A percentile compares a stretch with the other conserved stretches of the same genome.
These are phyloP conservation scores for Macroteleia sp. DNA, from an alignment of 2,888 invertebrate genomes.

Conservation along the genomic window DNA sequence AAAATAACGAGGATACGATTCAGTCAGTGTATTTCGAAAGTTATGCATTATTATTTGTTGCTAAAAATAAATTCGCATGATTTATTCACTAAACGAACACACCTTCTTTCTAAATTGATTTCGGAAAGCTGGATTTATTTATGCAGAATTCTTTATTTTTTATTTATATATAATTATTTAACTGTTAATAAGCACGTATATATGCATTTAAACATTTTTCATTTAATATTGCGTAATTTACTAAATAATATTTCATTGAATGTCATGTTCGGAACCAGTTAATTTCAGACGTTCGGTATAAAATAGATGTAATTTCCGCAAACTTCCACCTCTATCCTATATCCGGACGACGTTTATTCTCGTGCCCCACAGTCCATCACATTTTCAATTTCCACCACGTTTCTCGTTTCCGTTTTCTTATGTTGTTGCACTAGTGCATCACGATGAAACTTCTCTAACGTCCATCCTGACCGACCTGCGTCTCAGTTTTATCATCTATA, in stretches of 20 bases:
- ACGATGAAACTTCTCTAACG: constrained; percentile 45
- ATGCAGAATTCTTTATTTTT: too few relatives aligned
- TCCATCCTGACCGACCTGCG: constrained; percentile 1
- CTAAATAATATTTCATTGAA: constrained; percentile 22
- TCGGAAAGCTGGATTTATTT: too few relatives aligned
- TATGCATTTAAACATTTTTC: too few relatives aligned
- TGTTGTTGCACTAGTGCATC: constrained; percentile 59
- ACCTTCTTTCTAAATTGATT: too few relatives aligned
- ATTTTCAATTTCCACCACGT: constrained; percentile 84
- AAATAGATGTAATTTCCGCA: constrained; percentile 68
- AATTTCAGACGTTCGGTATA: constrained; percentile 62
- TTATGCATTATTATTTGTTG: too few relatives aligned
- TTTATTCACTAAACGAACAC: too few relatives aligned
- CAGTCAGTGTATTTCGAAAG: not conserved
- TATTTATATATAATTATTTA: too few relatives aligned
- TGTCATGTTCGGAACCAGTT: constrained; percentile 21
- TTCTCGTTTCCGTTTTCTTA: constrained; percentile 80
- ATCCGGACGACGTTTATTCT: constrained; percentile 73
- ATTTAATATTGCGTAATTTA: not conserved
- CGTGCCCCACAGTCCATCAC: constrained; percentile 76
- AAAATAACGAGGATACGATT: constrained; percentile 14
- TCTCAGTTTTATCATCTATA: constrained; percentile 25
- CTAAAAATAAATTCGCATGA: too few relatives aligned
- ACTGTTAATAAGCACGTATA: too few relatives aligned
- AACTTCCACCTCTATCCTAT: constrained; percentile 68